phyloP scores from a whole-genome alignment of 2,888 invertebrate genomes.

The Tinea semifulvella region DNA sequence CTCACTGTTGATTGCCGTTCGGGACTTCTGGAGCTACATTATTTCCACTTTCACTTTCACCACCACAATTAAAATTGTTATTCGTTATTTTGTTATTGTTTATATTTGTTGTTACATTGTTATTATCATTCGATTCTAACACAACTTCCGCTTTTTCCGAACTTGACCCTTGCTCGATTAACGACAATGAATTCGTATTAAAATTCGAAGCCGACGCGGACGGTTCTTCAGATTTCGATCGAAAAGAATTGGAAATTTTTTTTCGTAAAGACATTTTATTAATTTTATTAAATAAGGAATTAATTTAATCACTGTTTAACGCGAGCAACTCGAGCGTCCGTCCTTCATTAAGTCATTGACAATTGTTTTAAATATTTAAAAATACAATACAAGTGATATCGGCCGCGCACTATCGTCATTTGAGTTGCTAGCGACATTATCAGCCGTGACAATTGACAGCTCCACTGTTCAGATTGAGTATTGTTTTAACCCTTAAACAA shows the following conservation, averaged over 20 bases:
- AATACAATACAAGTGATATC: conserved; percentile 9
- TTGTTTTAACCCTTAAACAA: too few relatives aligned
- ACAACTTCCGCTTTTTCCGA: neutral
- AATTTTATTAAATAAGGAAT: neutral
- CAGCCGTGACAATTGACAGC: conserved; percentile 11
- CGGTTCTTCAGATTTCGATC: conserved; percentile 1
- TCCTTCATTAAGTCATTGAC: conserved; percentile 9
- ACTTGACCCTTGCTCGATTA: neutral
- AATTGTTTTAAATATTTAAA: conserved; percentile 10
- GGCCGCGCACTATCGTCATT: conserved; percentile 10
- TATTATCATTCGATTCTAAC: neutral
- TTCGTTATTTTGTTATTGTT: too few relatives aligned
- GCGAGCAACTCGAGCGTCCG: neutral
- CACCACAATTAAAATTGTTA: neutral
- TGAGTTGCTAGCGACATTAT: conserved; percentile 10
- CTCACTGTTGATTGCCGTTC: conserved; percentile 5
- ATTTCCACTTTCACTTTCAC: neutral
- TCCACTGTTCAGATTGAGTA: neutral
- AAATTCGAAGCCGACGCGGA: too few relatives aligned
- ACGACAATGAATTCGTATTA: conserved; percentile 1
- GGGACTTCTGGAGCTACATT: neutral
- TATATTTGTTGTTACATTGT: too few relatives aligned
- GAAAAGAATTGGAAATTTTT: conserved; percentile 2
- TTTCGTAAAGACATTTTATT: conserved; percentile 1
- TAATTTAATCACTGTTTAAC: neutral